Evolutionary conservation across 37 sponge, comb jelly and placozoan genomes (phyloP).

Genomic region (Corticium candelabrum): DNA sequence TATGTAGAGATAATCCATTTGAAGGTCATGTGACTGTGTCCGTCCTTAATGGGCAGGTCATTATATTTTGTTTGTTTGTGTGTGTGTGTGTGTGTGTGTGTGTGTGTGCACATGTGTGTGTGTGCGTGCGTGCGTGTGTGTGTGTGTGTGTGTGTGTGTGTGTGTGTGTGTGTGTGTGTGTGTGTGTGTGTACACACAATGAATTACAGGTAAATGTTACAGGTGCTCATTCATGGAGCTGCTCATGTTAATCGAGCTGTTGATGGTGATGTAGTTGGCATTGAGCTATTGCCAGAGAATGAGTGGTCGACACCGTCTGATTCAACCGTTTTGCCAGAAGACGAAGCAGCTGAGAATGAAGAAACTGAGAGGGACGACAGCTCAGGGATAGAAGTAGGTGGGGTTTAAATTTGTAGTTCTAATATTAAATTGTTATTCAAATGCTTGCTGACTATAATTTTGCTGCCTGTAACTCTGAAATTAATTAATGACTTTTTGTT

Average conservation of each 20-base stretch:
- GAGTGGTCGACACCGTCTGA: slow-evolving; percentile 75
- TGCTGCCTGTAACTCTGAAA: no score
- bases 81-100: slow-evolving; percentile 5
- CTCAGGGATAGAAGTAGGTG: not conserved
- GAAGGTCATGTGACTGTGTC: no score
- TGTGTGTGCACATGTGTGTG: not conserved
- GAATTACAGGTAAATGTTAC: slow-evolving; percentile 44
- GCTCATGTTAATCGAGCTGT: slow-evolving; percentile 80
- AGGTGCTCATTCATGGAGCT: slow-evolving; percentile 60
- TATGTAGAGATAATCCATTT: no score
- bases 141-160: slow-evolving; percentile 5
- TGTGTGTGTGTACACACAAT: not conserved
- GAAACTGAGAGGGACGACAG: not conserved
- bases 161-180: slow-evolving; percentile 5
- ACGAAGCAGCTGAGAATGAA: slow-evolving; percentile 12
- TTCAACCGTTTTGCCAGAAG: slow-evolving; percentile 18
- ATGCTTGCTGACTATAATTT: no score
- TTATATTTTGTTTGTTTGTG: no score
- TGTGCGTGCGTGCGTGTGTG: not conserved
- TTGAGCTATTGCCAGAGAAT: slow-evolving; percentile 69
- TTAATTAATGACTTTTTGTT: no score
- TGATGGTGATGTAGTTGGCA: slow-evolving; percentile 78
- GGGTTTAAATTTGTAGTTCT: no score
- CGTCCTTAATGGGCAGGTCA: no score
- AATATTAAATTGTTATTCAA: no score